These are phyloP conservation scores for Sisor rabdophorus DNA, from an alignment of 2,113 vertebrate genomes.

Conservation along the genomic window DNA sequence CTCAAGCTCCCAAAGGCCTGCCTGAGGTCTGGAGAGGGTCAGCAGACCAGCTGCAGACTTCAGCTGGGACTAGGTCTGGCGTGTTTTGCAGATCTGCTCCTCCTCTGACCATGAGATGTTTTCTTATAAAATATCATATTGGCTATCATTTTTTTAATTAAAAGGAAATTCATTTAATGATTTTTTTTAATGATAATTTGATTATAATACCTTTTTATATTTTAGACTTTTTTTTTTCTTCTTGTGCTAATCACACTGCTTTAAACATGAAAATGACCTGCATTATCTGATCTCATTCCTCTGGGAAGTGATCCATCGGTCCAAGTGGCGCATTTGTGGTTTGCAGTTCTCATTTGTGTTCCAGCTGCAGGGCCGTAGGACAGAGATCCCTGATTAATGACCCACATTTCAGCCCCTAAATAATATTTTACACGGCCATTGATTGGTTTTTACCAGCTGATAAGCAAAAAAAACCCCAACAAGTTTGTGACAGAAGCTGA, in stretches of 20 bases:
- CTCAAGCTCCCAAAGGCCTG: constrained; percentile 63
- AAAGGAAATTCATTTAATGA: too few relatives aligned
- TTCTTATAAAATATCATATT: too few relatives aligned
- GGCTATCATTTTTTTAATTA: too few relatives aligned
- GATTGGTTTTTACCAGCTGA: not conserved
- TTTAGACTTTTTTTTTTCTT: not conserved
- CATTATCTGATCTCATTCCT: not conserved
- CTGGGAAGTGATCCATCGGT: not conserved
- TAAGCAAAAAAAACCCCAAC: not conserved
- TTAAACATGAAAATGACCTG: not conserved
- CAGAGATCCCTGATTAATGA: not conserved
- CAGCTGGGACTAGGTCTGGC: constrained; percentile 62
- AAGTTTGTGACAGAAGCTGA: not conserved
- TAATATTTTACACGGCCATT: not conserved
- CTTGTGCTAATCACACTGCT: not conserved
- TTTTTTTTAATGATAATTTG: too few relatives aligned
- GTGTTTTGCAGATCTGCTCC: constrained; percentile 2
- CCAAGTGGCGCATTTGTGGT: not conserved
- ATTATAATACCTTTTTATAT: too few relatives aligned
- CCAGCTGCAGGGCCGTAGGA: not conserved
- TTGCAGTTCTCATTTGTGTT: not conserved
- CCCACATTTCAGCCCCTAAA: not conserved
- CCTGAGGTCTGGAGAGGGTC: constrained; percentile 49
- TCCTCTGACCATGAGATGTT: constrained; percentile 7
- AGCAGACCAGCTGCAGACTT: constrained; percentile 70